phyloP scores from a whole-genome alignment of 2,797 vertebrate genomes.

The Echeneis naucrates region DNA sequence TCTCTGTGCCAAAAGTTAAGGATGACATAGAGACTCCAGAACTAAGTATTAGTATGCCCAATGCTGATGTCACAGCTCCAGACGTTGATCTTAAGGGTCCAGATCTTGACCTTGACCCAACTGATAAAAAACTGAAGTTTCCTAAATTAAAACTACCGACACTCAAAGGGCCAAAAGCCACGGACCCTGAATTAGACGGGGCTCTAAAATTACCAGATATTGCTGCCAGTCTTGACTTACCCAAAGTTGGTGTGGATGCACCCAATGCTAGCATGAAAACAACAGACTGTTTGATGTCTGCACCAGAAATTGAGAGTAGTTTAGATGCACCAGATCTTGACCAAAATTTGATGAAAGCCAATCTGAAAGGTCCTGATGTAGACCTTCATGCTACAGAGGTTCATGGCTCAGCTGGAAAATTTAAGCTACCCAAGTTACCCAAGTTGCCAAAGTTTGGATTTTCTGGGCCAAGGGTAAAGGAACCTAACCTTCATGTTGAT shows the following conservation, averaged over 20 bases:
- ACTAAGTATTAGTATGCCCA: constrained; percentile 48
- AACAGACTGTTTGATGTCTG: constrained; percentile 31
- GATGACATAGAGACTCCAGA: constrained; percentile 50
- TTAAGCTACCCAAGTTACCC: constrained; percentile 52
- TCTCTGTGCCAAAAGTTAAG: constrained; percentile 67
- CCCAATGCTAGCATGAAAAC: constrained; percentile 41
- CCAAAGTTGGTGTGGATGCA: constrained; percentile 28
- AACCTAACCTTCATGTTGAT: constrained; percentile 41
- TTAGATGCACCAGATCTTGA: constrained; percentile 44
- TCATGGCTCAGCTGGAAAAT: constrained; percentile 52
- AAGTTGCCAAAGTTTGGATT: constrained; percentile 57
- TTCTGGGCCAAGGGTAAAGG: constrained; percentile 57
- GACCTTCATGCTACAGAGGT: constrained; percentile 42
- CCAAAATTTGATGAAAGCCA: constrained; percentile 31
- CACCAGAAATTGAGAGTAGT: constrained; percentile 40
- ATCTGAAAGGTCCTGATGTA: constrained; percentile 37
- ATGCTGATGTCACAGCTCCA: constrained; percentile 60
- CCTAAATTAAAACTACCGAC: constrained; percentile 57
- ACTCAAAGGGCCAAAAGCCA: constrained; percentile 50
- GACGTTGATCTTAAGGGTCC: constrained; percentile 57
- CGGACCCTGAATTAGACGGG: constrained; percentile 50
- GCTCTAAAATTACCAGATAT: constrained; percentile 45
- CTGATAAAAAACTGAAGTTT: constrained; percentile 43
- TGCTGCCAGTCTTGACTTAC: constrained; percentile 44
- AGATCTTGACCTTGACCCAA: constrained; percentile 50